Conservation (phyloP, 2,113 vertebrate genomes). For the Pseudorectes ferrugineus region DNA sequence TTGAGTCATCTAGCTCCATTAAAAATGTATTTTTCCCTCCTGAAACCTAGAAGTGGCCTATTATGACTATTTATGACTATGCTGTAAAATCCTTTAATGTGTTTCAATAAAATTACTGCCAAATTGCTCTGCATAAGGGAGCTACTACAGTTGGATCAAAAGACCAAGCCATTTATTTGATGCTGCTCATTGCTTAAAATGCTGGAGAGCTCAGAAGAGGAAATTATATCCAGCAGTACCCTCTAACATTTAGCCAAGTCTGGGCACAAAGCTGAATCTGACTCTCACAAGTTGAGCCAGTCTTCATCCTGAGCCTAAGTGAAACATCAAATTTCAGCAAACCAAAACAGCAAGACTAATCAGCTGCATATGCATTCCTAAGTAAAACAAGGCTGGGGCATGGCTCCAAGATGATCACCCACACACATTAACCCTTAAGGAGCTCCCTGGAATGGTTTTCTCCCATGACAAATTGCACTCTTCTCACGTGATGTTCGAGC, state of each 20-base stretch:
- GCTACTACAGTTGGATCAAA: not conserved
- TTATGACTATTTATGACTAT: slow-evolving; percentile 15
- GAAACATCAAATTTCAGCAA: not conserved
- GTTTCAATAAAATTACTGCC: slow-evolving; percentile 3
- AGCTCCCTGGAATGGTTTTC: not conserved
- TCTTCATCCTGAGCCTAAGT: not conserved
- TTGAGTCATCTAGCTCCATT: not conserved
- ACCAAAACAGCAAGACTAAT: not conserved
- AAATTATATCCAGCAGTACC: not conserved
- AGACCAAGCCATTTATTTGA: not conserved
- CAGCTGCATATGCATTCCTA: not conserved
- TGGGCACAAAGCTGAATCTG: not conserved
- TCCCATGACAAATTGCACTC: accelerated
- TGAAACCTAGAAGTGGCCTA: not conserved
- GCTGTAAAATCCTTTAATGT: slow-evolving; percentile 25
- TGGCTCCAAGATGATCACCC: not conserved
- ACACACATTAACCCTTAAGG: not conserved
- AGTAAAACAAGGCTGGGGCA: not conserved
- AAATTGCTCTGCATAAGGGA: slow-evolving; percentile 7
- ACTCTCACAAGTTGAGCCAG: not conserved
- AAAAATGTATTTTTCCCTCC: not conserved
- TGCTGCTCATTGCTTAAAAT: not conserved
- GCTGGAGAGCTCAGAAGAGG: not conserved
- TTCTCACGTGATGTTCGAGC: not conserved
- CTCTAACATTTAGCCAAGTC: not conserved